Base-by-base conservation (phyloP, 2,113 vertebrate genomes). In the Puffinus mauretanicus region DNA sequence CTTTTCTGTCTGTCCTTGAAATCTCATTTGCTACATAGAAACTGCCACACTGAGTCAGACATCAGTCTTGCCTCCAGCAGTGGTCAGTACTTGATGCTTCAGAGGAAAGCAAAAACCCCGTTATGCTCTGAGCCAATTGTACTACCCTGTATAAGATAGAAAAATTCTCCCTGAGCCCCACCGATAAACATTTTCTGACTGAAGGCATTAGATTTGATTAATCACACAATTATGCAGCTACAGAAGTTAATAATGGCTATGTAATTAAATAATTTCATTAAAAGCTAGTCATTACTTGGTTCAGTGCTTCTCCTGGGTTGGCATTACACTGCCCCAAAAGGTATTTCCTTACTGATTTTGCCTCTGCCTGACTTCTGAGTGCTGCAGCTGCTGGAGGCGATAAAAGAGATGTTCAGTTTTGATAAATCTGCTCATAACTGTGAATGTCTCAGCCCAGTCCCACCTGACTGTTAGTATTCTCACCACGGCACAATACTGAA, bases 1-100 rank as follows among this genome's bases (percentile, higher is more conserved):
- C 60, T 88, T 64, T 40, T 22, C 91, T 90, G 15, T n/a, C 81
- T 83, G 69, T 47, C 86, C 93, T 73, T 76, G 86, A 62, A 88
- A 80, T n/a, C 62, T 67, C 69, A 36, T 75, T 90, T 82, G 24
- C 44, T 66, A 16, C 46, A 13, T 29, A 47, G 78, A 11, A 82
- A 9, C 36, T 65, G 61, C 90, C 82, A 66, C 34, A 20, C 47
- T 61, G 67, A 40, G 46, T 47, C 60, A 55, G 55, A n/a, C 44
- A 4, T 18, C 86, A 51, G 79, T 30, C 64, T 8, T 32, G 70
- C 85, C 55, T 62, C 7, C 0, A 7, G 13, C 36, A 11, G 29
- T 22, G 49, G 30, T 25, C 38, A 24, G 58, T 18, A 42, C 80
- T 6, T 5, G 70, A 9, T 67, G 76, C 82, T 71, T 57, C 80